Base-by-base conservation (phyloP, 1,140 invertebrate species). In the Aphelinus certus region DNA sequence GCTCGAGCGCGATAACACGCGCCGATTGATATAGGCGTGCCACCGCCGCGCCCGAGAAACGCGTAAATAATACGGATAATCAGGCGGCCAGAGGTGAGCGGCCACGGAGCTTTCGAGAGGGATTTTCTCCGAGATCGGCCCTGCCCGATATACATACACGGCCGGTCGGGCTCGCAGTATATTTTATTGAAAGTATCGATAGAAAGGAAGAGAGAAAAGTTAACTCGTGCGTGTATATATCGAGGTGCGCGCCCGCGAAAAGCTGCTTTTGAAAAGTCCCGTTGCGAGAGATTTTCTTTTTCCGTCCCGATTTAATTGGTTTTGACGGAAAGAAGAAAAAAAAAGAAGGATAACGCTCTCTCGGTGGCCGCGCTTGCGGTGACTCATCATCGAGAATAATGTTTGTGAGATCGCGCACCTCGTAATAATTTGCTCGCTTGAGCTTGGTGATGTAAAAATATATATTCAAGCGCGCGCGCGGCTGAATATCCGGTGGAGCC, bases 61-160 rank as follows among this genome's bases (percentile, higher is more conserved):
- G 56, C 57, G 67, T 69, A 42, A 69, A 68, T 68, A 68, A 57
- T 57, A n/a, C 57, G n/a, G 47, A 69, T 69, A 69, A 69, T 69
- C 56, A n/a, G 6, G 0, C 6, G 57, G 26, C 26, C 26, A 26
- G 26, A 58, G 42, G 26, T 43, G 26, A 1, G 42, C 10, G 6
- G 3, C 26, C 26, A 26, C 26, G 26, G 26, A 26, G 26, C 26
- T 56, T 3, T 2, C 3, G 26, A 6, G 26, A 6, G 51, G 53
- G 49, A 58, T 69, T 69, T 69, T 60, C 67, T 60, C n/a, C 26
- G 26, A 26, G 26, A 26, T 26, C 26, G 26, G 26, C 26, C 26
- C 26, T 26, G 26, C 26, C 26, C 26, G 26, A 26, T 26, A 26
- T 26, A 26, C 26, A 26, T 26, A 26, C 26, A 26, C 26, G 26